A percentile compares a stretch with the other conserved stretches of the same genome.
Evolutionary conservation across 2,113 vertebrate genomes (phyloP).

Genomic region (Phocoena phocoena): DNA sequence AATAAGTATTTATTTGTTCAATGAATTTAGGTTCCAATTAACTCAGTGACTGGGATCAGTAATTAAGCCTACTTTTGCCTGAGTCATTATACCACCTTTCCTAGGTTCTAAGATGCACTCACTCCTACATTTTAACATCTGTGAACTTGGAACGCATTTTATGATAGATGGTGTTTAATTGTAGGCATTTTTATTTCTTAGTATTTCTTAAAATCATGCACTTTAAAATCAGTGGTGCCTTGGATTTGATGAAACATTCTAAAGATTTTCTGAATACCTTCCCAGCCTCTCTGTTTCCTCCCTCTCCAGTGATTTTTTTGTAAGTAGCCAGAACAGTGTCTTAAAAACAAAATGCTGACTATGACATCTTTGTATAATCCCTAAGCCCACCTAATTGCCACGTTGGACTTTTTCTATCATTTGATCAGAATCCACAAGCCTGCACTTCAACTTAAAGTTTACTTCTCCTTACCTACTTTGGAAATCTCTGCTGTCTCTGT

Average conservation of each 20-base stretch:
- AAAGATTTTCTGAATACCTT: neutral
- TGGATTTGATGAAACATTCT: neutral
- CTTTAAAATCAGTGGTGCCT: neutral
- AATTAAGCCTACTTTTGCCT: neutral
- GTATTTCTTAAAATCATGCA: conserved; percentile 16
- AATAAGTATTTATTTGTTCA: neutral
- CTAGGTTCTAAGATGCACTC: conserved; percentile 26
- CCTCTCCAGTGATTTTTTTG: neutral
- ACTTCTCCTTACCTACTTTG: neutral
- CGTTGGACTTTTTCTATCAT: neutral
- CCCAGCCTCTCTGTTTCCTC: neutral
- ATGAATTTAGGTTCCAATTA: conserved; percentile 41
- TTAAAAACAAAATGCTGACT: conserved; percentile 9
- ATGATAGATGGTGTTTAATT: conserved; percentile 32
- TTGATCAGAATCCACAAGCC: neutral
- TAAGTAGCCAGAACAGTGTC: neutral
- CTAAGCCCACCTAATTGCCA: neutral
- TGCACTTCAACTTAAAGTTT: neutral
- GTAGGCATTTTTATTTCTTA: conserved; percentile 29
- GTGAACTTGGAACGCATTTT: neutral
- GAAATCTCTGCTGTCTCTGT: neutral
- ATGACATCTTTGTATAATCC: neutral
- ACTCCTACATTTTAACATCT: neutral
- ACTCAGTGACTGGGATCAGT: neutral
- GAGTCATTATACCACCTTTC: conserved; percentile 22